Base-by-base conservation (phyloP, 1,140 invertebrate species). In the Aplysia californica region DNA sequence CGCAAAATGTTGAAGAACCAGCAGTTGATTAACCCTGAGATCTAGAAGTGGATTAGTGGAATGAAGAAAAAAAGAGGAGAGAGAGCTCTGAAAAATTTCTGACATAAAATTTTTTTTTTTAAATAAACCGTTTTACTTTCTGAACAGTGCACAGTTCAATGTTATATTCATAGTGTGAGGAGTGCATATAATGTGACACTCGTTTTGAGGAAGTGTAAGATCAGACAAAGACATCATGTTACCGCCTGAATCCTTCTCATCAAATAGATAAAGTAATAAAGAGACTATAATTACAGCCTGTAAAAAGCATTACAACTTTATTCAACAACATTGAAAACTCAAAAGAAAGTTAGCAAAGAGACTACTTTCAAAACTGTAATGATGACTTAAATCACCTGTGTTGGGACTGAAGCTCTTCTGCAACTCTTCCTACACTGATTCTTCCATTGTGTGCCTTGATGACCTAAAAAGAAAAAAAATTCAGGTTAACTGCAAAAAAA, bases 331-430 rank as follows among this genome's bases (percentile, higher is more conserved):
- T 50, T n/a, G n/a, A n/a, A n/a, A n/a, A n/a, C n/a, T n/a, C n/a
- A n/a, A n/a, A n/a, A n/a, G n/a, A n/a, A n/a, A n/a, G n/a, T n/a
- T n/a, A n/a, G n/a, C n/a, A n/a, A 50, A 50, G 44, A 10, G n/a
- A 50, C n/a, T 50, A 50, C n/a, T 10, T 50, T 15, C 10, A 50
- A 15, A 50, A 50, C n/a, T 15, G n/a, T 15, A 50, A 50, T 50
- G 10, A n/a, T 15, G 10, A 38, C 1, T 66, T 23, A n/a, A 4
- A 36, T 41, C 6, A 68, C 66, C 66, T 39, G 44, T 68, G 44
- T 26, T 68, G 66, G 20, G 23, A 44, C 39, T 68, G 66, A 3
- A 68, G 23, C 39, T 68, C 66, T 68, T 68, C 66, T 68, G 66
- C 44, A 31, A 68, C n/a, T 6, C 41, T n/a, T 44, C 26, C 39